Conservation (phyloP, 1,140 invertebrate genomes). For the Bathynomus jamesi region DNA sequence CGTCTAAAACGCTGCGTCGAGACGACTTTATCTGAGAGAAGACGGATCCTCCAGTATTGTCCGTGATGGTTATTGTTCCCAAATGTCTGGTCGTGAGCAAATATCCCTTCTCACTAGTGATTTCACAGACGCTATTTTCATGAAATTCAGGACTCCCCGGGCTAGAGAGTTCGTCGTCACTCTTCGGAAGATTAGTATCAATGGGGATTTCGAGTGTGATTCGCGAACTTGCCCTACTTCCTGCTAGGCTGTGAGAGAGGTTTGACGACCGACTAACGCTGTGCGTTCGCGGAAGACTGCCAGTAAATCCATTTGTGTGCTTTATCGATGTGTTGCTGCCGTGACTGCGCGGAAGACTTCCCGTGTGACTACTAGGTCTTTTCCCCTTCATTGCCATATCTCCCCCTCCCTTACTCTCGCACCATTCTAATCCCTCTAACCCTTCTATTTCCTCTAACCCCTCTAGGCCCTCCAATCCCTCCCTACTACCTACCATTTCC, state of each 20-base stretch:
- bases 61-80: constrained; percentile 33
- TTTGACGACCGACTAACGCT: constrained; percentile 26
- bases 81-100: constrained; percentile 26
- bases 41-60: constrained; percentile 14
- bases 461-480: too few relatives aligned
- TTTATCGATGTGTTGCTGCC: constrained; percentile 22
- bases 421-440: constrained; percentile 29
- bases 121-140: constrained; percentile 36
- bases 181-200: constrained; percentile 19
- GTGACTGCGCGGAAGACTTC: constrained; percentile 35
- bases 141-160: constrained; percentile 35
- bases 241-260: constrained; percentile 28
- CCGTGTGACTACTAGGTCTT: constrained; percentile 27
- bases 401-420: constrained; percentile 26
- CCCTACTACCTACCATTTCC: too few relatives aligned
- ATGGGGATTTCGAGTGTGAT: constrained; percentile 33
- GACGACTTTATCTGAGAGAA: constrained; percentile 17
- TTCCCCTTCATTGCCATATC: constrained; percentile 4
- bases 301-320: constrained; percentile 33
- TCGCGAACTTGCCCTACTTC: constrained; percentile 33
- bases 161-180: constrained; percentile 30
- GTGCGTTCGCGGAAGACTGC: constrained; percentile 32
- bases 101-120: constrained; percentile 36
- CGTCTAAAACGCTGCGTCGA: constrained; percentile 14
- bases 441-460: too few relatives aligned